phyloP scores from a whole-genome alignment of 2,113 vertebrate genomes.

The Phoenicopterus ruber region DNA sequence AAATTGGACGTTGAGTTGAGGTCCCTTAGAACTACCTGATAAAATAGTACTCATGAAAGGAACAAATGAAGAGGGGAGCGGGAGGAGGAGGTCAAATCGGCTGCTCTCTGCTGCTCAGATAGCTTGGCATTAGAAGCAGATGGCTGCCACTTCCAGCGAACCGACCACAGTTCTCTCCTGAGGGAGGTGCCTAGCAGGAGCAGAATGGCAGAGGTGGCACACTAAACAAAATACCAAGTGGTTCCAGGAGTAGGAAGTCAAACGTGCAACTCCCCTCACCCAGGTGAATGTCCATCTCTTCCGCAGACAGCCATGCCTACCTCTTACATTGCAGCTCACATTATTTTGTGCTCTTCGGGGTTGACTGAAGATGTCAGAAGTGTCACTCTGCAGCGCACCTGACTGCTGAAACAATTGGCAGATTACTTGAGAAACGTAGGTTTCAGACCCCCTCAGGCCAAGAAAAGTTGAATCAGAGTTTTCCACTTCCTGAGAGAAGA shows the following conservation, averaged over 20 bases:
- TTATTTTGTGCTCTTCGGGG: neutral
- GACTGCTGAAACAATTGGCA: neutral
- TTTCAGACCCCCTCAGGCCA: accelerated
- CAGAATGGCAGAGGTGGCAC: neutral
- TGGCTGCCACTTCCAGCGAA: neutral
- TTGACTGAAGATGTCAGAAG: neutral
- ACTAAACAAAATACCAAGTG: neutral
- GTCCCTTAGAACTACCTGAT: neutral
- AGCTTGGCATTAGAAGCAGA: neutral
- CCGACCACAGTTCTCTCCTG: neutral
- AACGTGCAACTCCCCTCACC: neutral
- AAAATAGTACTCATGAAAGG: neutral
- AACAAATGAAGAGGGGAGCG: neutral
- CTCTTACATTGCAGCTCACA: neutral
- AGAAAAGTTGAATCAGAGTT: neutral
- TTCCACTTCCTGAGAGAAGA: neutral
- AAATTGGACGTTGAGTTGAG: neutral
- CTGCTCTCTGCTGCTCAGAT: neutral
- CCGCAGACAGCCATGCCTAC: neutral
- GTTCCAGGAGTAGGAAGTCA: neutral
- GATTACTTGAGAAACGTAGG: neutral
- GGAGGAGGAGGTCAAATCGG: neutral
- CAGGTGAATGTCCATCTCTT: neutral
- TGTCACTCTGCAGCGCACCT: neutral
- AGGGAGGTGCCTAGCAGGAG: neutral